A percentile compares a stretch with the other conserved stretches of the same genome.
These are phyloP conservation scores for Coendou prehensilis DNA, from an alignment of 2,797 vertebrate species.

Conservation along the genomic window DNA sequence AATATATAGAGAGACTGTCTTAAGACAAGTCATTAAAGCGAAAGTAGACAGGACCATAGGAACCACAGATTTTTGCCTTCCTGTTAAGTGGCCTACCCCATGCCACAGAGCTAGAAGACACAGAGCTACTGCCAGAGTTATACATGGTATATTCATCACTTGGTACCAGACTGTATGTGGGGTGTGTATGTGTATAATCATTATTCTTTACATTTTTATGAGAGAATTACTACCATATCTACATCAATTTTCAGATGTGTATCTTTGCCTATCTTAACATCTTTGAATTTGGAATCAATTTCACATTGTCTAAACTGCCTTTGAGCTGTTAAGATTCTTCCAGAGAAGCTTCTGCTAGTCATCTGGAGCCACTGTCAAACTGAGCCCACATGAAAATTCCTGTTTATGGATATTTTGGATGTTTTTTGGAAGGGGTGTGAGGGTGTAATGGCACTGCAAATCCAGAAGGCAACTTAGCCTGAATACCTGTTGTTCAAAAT, in stretches of 20 bases:
- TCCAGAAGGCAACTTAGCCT: neutral
- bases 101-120: neutral
- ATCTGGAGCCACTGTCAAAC: neutral
- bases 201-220: neutral
- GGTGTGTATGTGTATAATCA: neutral
- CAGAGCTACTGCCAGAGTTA: neutral
- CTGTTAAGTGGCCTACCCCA: neutral
- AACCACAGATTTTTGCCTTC: neutral
- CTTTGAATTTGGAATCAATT: neutral
- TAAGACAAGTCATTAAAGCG: neutral
- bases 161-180: neutral
- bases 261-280: neutral
- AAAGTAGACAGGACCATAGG: neutral
- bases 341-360: neutral
- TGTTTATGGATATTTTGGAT: neutral
- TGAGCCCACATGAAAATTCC: neutral
- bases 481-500: neutral
- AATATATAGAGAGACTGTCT: neutral
- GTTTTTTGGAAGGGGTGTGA: neutral
- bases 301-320: neutral
- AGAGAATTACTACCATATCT: neutral
- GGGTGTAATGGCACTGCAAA: accelerated
- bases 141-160: neutral
- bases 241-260: neutral
- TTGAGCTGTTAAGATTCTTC: neutral